phyloP scores from a whole-genome alignment of 2,113 vertebrate species.

The Gymnarchus niloticus region DNA sequence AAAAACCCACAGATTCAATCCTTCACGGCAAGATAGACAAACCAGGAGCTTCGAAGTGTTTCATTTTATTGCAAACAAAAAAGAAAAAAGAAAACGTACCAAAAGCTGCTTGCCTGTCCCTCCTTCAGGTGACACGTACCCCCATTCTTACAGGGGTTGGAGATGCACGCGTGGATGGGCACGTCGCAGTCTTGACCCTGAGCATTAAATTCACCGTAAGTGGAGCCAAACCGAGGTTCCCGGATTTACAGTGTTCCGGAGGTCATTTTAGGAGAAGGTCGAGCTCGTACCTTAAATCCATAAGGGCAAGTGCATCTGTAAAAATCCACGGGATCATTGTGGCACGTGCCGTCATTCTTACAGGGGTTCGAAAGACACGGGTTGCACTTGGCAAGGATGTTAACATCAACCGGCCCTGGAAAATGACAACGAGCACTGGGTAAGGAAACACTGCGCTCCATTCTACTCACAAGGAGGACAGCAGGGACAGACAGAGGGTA shows the following conservation, averaged over 20 bases:
- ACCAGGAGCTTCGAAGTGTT: too few relatives aligned
- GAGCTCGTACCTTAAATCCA: constrained; percentile 81
- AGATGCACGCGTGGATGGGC: constrained; percentile 90
- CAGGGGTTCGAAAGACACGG: constrained; percentile 93
- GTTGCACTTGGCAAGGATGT: constrained; percentile 90
- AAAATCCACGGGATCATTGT: constrained; percentile 88
- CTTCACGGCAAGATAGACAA: background rate
- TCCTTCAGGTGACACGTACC: constrained; percentile 94
- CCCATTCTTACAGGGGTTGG: constrained; percentile 82
- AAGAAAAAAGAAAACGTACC: constrained; percentile 60
- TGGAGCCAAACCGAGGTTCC: background rate
- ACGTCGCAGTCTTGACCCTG: constrained; percentile 92
- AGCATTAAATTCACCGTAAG: background rate
- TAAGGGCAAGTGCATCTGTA: constrained; percentile 93
- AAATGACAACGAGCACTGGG: constrained; percentile 13
- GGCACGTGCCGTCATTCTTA: constrained; percentile 92
- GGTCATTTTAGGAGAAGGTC: background rate
- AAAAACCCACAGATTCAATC: background rate
- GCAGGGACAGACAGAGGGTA: background rate
- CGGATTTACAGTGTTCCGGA: background rate
- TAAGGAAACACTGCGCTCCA: background rate
- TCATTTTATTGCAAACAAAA: background rate
- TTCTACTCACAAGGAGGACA: background rate
- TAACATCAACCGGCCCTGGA: constrained; percentile 82
- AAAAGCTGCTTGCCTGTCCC: constrained; percentile 84